phyloP scores from a whole-genome alignment of 2,888 invertebrate species.

The Bellardia pandia region DNA sequence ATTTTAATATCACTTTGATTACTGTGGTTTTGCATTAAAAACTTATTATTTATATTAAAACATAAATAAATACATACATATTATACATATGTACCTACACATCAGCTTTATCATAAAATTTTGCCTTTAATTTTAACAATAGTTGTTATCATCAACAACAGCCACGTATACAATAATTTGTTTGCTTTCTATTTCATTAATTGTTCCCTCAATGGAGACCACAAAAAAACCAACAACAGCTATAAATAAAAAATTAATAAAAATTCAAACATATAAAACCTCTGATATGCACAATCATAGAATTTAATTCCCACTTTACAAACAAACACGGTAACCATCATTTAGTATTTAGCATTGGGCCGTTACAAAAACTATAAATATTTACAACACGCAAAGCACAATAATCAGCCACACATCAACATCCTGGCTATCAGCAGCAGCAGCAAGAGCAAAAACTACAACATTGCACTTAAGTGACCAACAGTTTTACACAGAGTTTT shows the following conservation, averaged over 20 bases:
- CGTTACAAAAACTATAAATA: slow-evolving; percentile 35
- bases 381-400: background rate
- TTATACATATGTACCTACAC: too few relatives aligned
- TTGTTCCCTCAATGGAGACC: slow-evolving; percentile 65
- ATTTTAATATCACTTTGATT: too few relatives aligned
- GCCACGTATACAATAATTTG: background rate
- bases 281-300: slow-evolving; percentile 60
- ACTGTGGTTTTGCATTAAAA: too few relatives aligned
- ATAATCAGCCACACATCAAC: background rate
- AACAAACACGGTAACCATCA: slow-evolving; percentile 49
- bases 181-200: slow-evolving; percentile 50
- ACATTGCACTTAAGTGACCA: slow-evolving; percentile 15
- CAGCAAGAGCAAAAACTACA: background rate
- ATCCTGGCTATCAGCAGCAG: background rate
- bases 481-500: background rate
- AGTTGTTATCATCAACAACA: background rate
- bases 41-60: too few relatives aligned
- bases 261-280: slow-evolving; percentile 53
- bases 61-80: too few relatives aligned
- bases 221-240: slow-evolving; percentile 29
- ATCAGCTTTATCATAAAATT: too few relatives aligned
- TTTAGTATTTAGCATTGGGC: slow-evolving; percentile 6
- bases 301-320: slow-evolving; percentile 49
- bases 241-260: slow-evolving; percentile 21
- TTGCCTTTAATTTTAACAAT: too few relatives aligned